A percentile compares a stretch with the other conserved stretches of the same genome.
These are phyloP conservation scores for Brachionus paranguensis DNA, from an alignment of 1,140 invertebrate genomes.

Conservation along the genomic window DNA sequence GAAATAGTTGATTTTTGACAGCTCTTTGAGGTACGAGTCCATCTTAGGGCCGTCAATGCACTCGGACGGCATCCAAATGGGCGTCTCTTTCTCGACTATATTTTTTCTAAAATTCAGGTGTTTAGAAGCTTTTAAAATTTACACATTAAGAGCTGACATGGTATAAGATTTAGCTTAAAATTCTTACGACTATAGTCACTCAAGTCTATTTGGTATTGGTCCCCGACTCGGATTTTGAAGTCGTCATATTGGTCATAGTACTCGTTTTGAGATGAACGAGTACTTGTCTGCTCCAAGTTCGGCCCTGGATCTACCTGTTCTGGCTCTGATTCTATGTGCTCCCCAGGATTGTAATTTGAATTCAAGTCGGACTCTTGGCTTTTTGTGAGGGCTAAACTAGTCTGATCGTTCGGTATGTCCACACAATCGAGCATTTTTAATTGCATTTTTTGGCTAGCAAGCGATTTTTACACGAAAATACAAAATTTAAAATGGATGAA, in stretches of 20 bases:
- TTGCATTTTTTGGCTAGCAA: not conserved
- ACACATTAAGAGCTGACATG: not conserved
- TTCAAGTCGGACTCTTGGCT: not conserved
- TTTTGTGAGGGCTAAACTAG: not conserved
- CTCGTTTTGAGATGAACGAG: not conserved
- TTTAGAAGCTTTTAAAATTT: not conserved
- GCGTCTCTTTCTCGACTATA: not conserved
- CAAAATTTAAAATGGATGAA: slow-evolving; percentile 22
- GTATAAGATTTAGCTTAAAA: not conserved
- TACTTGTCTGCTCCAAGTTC: not conserved
- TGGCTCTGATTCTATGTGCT: not conserved
- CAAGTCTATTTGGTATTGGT: slow-evolving; percentile 17
- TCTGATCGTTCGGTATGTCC: not conserved
- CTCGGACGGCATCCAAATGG: not conserved
- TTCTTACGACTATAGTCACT: not conserved
- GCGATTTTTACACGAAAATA: slow-evolving; percentile 12
- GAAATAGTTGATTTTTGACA: not conserved
- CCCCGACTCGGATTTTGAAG: not conserved
- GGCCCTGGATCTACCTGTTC: not conserved
- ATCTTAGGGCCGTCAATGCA: not conserved
- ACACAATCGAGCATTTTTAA: slow-evolving; percentile 12
- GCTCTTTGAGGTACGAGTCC: not conserved
- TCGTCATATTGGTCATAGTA: slow-evolving; percentile 23
- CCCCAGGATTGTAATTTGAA: not conserved
- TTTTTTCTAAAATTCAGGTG: not conserved